Percentiles rank a stretch among this genome's conserved stretches.
These are phyloP conservation scores for Beris morrisii DNA, from an alignment of 2,888 invertebrate genomes.

Conservation along the genomic window DNA sequence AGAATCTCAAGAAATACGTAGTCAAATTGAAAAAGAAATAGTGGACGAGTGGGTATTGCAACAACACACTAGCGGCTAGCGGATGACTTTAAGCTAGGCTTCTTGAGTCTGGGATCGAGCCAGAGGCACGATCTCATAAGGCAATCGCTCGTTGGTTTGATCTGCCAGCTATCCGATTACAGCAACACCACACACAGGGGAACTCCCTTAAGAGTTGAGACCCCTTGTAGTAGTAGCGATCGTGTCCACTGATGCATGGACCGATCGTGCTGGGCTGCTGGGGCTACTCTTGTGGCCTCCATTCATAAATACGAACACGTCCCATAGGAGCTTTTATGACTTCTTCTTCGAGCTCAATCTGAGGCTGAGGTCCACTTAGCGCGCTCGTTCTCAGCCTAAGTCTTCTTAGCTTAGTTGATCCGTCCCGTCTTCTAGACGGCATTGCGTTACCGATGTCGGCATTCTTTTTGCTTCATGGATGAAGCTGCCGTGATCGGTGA, in stretches of 20 bases:
- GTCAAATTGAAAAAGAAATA: constrained; percentile 8
- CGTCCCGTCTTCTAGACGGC: neutral
- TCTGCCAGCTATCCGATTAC: constrained; percentile 7
- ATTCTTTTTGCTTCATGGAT: no score
- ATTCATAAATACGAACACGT: constrained; percentile 19
- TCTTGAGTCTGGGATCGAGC: constrained; percentile 23
- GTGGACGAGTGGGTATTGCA: constrained; percentile 7
- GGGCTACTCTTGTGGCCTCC: constrained; percentile 20
- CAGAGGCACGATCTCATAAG: constrained; percentile 26
- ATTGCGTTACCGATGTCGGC: no score
- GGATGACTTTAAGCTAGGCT: constrained; percentile 7
- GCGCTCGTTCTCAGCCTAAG: constrained; percentile 10
- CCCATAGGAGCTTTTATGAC: constrained; percentile 12
- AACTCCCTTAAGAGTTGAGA: constrained; percentile 7
- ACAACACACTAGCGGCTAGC: constrained; percentile 6
- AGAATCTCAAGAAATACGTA: constrained; percentile 4
- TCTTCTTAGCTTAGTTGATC: neutral
- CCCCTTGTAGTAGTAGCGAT: neutral
- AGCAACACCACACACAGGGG: constrained; percentile 1
- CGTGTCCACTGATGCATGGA: constrained; percentile 3
- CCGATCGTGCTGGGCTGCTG: neutral
- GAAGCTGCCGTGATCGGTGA: no score
- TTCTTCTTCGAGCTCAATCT: neutral
- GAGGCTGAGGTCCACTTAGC: constrained; percentile 4
- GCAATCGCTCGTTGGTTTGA: neutral